Evolutionary conservation across 2,888 invertebrate genomes (phyloP), one percentile per base, ranked within the genome.

Genomic region (Diadromus collaris): DNA sequence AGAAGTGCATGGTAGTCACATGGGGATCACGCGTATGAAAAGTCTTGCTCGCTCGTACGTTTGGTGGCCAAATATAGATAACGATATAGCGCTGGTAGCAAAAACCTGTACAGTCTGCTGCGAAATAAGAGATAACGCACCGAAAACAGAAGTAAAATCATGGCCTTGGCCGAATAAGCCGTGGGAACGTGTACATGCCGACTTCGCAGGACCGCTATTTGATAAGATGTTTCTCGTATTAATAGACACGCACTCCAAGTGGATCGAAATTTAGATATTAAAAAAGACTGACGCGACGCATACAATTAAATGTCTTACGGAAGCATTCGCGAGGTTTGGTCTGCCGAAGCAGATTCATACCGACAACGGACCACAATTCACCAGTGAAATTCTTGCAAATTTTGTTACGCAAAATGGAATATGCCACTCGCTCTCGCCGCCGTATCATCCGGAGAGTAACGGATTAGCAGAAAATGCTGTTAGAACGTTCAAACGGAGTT

Each of bases 371-470:
- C 10, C 24, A 34, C 65, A 75, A 34, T 79, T 76, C 58, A 65
- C 58, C 7, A 65, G 58, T 19, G 67, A 41, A 3, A 65, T 19
- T 27, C 65, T 79, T 21, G 10, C 27, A 29, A 48, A 64, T 5
- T 79, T 80, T 27, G 9, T 73, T 27, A 16, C 13, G 56, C 48
- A 56, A 76, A 67, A 51, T 60, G 79, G 76, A 5, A 74, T 82
- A 13, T 29, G 48, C n/a, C 82, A 82, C 44, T 67, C 65, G 6
- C 46, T 72, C 7, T 75, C 79, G 4, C 60, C 79, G 54, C 77
- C 80, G 51, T 79, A 80, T 27, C 80, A 82, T 24, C 73, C 80
- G 19, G 75, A 70, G 13, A 77, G 70, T 7, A 81, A 82, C 77
- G 79, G 79, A 10, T 64, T 73, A 46, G 68, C 81, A 9, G 81